Percentiles rank a stretch among this genome's conserved stretches.
phyloP scores from a whole-genome alignment of 2,113 vertebrate species.

The Micronycteris hirsuta region DNA sequence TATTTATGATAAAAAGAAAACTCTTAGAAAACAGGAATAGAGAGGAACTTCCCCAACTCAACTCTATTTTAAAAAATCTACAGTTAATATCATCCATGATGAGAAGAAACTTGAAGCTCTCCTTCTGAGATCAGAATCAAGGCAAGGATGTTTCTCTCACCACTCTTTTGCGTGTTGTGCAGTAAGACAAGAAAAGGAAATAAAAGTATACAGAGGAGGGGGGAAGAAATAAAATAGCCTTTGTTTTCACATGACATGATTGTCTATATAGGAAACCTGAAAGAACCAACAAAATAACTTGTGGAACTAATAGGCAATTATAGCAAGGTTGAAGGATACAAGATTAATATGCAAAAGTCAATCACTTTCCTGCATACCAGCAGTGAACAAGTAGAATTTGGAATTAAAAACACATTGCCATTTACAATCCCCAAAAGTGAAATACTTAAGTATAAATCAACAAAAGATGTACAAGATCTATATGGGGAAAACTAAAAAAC shows the following conservation, averaged over 20 bases:
- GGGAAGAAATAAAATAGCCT: neutral
- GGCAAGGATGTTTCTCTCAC: neutral
- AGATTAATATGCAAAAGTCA: neutral
- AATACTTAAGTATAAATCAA: neutral
- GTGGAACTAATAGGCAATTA: neutral
- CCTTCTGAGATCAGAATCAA: neutral
- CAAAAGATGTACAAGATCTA: neutral
- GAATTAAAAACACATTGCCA: conserved; percentile 24
- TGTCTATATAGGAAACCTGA: neutral
- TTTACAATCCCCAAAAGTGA: neutral
- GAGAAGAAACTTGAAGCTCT: neutral
- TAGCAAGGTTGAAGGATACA: neutral
- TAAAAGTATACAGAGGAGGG: neutral
- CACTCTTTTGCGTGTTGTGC: neutral
- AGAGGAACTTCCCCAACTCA: neutral
- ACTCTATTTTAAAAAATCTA: neutral
- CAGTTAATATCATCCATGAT: neutral
- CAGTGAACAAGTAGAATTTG: neutral
- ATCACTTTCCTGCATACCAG: neutral
- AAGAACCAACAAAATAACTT: conserved; percentile 1
- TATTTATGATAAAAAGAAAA: neutral
- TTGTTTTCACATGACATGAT: neutral
- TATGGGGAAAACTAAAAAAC: neutral
- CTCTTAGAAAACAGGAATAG: neutral
- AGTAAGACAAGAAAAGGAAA: neutral